phyloP scores from a whole-genome alignment of 64 coral and sea anemone species.

The Astreopora myriophthalma region DNA sequence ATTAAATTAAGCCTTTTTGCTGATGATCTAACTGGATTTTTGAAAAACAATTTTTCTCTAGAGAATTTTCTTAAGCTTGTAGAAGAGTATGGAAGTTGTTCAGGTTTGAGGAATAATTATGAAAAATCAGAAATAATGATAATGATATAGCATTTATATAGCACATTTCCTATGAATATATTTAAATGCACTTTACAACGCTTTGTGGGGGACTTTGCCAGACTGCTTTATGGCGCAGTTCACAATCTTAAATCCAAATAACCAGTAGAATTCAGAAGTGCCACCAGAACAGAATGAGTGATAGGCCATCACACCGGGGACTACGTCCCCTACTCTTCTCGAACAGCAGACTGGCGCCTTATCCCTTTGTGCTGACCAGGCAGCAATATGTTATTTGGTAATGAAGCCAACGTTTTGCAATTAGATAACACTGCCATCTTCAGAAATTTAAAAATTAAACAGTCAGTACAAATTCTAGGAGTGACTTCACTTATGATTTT shows the following conservation, averaged over 20 bases:
- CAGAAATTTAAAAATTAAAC: not conserved
- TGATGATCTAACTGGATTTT: not conserved
- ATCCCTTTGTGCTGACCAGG: too few relatives aligned
- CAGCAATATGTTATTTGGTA: not conserved
- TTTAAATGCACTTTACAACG: too few relatives aligned
- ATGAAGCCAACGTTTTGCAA: not conserved
- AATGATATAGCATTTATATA: too few relatives aligned
- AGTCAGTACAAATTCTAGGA: not conserved
- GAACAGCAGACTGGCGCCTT: too few relatives aligned
- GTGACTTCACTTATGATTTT: not conserved
- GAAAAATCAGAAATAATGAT: not conserved
- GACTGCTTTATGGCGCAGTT: too few relatives aligned
- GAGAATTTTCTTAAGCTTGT: not conserved
- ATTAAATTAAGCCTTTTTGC: constrained; percentile 1
- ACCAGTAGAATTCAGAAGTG: too few relatives aligned
- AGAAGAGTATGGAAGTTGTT: not conserved
- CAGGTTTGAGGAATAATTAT: not conserved
- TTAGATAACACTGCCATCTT: not conserved
- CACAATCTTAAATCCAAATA: too few relatives aligned
- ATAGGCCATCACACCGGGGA: too few relatives aligned
- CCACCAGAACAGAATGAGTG: too few relatives aligned
- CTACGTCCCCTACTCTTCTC: too few relatives aligned
- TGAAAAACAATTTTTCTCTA: not conserved
- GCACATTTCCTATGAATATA: too few relatives aligned
- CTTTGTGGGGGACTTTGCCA: too few relatives aligned